phyloP scores from a whole-genome alignment of 2,113 vertebrate species.

The Apeltes quadracus region DNA sequence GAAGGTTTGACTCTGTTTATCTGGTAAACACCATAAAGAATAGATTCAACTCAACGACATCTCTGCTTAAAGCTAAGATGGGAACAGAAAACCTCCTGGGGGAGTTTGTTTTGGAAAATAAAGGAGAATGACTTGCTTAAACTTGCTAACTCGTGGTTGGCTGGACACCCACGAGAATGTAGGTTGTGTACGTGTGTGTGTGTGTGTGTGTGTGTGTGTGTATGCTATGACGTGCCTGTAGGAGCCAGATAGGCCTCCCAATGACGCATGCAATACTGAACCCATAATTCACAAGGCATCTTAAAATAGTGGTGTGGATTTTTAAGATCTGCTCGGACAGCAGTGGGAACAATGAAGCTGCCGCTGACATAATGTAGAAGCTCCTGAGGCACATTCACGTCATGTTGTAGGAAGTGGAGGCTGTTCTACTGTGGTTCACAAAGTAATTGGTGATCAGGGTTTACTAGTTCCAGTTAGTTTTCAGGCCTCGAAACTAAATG shows the following conservation, averaged over 20 bases:
- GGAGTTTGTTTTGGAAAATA: neutral
- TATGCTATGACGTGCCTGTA: constrained; percentile 43
- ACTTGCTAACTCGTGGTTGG: constrained; percentile 46
- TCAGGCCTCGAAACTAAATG: neutral
- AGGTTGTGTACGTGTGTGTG: too few species aligned
- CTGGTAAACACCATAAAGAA: neutral
- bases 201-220: constrained; percentile 43
- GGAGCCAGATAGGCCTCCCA: constrained; percentile 40
- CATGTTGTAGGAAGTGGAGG: neutral
- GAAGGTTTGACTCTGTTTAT: neutral
- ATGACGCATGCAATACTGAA: constrained; percentile 68
- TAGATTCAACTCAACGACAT: neutral
- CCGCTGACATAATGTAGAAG: neutral
- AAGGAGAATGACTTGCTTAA: constrained; percentile 10
- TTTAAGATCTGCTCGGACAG: constrained; percentile 12
- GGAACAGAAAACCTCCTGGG: constrained; percentile 3
- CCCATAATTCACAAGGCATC: constrained; percentile 59
- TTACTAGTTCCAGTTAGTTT: neutral
- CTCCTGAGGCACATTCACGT: constrained; percentile 9
- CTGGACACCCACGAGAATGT: constrained; percentile 57
- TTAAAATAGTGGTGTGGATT: constrained; percentile 56
- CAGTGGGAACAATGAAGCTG: constrained; percentile 7
- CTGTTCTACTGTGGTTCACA: neutral
- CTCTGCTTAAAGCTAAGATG: neutral
- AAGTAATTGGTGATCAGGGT: neutral